These are phyloP conservation scores for Salvelinus namaycush DNA, from an alignment of 2,113 vertebrate genomes.

Conservation along the genomic window DNA sequence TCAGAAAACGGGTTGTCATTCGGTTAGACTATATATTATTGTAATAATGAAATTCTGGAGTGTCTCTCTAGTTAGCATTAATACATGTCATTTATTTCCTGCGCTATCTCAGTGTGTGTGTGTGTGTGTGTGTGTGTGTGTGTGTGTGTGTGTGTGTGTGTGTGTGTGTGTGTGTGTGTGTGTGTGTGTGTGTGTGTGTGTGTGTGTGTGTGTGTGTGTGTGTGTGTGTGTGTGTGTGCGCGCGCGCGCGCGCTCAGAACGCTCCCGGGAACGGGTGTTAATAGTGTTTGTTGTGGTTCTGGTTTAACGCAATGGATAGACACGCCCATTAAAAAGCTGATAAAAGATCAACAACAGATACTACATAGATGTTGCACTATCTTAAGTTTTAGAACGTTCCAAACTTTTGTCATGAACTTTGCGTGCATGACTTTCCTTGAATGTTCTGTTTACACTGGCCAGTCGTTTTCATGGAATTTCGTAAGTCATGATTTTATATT, in stretches of 20 bases:
- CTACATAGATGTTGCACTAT: neutral
- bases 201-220: neutral
- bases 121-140: neutral
- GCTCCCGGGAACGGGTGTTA: slow-evolving; percentile 8
- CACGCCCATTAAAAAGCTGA: slow-evolving; percentile 32
- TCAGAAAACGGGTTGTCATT: neutral
- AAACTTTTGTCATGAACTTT: neutral
- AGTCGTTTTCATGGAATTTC: neutral
- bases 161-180: neutral
- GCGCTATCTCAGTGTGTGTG: neutral
- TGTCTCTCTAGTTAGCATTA: neutral
- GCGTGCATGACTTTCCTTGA: neutral
- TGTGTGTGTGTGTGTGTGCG: neutral
- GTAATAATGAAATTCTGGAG: neutral
- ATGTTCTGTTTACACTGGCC: neutral
- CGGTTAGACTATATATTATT: neutral
- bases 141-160: neutral
- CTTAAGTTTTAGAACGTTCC: neutral
- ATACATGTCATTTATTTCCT: neutral
- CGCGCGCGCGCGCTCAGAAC: neutral
- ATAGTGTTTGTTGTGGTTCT: slow-evolving; percentile 46
- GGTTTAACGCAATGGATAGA: slow-evolving; percentile 37
- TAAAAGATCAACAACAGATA: neutral
- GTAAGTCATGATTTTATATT: neutral
- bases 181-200: neutral